These are phyloP conservation scores for Hexactinellida sp. DNA, from an alignment of 37 sponge, comb jelly and placozoan species.

Conservation along the genomic window DNA sequence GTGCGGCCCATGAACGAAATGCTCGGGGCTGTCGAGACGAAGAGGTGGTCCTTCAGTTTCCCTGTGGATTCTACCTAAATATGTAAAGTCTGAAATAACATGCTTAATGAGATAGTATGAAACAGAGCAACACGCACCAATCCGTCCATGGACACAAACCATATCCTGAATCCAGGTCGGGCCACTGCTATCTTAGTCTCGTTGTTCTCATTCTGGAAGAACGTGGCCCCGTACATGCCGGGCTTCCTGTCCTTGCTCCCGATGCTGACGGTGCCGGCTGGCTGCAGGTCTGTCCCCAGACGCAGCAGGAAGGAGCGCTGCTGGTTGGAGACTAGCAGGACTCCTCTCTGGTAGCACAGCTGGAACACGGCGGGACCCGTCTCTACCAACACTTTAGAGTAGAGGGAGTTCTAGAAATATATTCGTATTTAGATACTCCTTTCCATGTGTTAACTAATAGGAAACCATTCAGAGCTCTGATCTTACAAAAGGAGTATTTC, in stretches of 20 bases:
- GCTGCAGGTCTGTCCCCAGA: not conserved
- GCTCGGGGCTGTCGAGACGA: not conserved
- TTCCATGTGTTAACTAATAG: too few species aligned
- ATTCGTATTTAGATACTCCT: too few species aligned
- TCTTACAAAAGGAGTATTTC: too few species aligned
- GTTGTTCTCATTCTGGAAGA: conserved; percentile 12
- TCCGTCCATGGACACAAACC: conserved; percentile 11
- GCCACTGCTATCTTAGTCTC: conserved; percentile 14
- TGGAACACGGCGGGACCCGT: not conserved
- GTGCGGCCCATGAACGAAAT: conserved; percentile 19
- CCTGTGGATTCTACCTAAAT: conserved; percentile 14
- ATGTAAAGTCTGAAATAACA: not conserved
- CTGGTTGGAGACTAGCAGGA: not conserved
- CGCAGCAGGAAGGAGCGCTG: conserved; percentile 11
- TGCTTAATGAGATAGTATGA: not conserved
- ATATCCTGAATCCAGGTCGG: not conserved
- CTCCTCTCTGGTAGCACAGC: not conserved
- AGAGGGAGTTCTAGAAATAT: not conserved
- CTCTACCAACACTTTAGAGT: not conserved
- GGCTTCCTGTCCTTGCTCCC: not conserved
- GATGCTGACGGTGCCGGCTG: not conserved
- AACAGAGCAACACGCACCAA: not conserved
- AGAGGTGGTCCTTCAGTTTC: conserved; percentile 18
- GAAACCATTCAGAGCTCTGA: too few species aligned
- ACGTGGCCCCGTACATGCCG: not conserved